phyloP scores from a whole-genome alignment of 2,888 invertebrate species.

The Hydropsyche betteni region DNA sequence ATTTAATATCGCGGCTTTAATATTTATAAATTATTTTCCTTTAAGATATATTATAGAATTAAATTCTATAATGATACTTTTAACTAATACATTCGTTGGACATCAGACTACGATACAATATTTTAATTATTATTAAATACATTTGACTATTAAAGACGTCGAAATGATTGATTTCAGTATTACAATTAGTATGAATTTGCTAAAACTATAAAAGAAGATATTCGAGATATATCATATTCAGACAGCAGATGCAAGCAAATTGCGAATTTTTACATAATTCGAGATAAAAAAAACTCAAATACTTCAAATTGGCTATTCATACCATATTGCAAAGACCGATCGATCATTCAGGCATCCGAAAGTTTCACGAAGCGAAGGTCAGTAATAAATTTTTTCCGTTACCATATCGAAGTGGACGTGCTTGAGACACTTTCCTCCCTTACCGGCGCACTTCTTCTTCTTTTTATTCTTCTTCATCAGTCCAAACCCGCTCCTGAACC shows the following conservation, averaged over 20 bases:
- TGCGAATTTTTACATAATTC: no score
- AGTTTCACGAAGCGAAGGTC: constrained; percentile 45
- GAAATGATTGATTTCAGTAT: constrained; percentile 45
- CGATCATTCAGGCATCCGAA: constrained; percentile 7
- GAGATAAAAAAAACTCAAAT: no score
- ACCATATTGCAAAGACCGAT: constrained; percentile 14
- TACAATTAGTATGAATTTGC: not conserved
- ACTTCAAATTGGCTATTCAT: no score
- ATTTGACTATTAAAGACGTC: not conserved
- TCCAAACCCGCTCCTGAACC: constrained; percentile 45
- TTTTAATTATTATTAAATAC: no score
- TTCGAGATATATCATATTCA: no score
- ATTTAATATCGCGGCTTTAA: constrained; percentile 26
- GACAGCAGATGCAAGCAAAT: no score
- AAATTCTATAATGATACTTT: no score
- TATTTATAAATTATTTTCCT: not conserved
- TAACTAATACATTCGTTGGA: constrained; percentile 3
- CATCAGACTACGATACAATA: not conserved
- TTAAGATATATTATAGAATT: no score
- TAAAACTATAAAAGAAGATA: no score
- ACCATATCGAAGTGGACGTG: constrained; percentile 63
- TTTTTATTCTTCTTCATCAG: constrained; percentile 24
- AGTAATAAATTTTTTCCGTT: constrained; percentile 62
- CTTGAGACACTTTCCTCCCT: constrained; percentile 54
- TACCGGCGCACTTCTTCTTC: constrained; percentile 35